phyloP scores from a whole-genome alignment of 2,113 vertebrate genomes.

The Eleginops maclovinus region DNA sequence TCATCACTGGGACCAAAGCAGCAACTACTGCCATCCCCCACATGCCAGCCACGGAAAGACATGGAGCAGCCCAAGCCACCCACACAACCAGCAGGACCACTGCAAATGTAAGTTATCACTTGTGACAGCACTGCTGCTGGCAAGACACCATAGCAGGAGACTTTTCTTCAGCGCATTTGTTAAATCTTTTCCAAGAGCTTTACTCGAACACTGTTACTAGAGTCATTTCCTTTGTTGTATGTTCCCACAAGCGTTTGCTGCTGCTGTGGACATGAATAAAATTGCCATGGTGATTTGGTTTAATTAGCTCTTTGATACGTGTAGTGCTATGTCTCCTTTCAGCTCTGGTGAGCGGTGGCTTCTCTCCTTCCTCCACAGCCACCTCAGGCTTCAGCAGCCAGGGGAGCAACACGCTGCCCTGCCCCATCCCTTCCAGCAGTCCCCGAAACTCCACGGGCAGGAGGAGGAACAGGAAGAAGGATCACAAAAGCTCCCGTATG shows the following conservation, averaged over 20 bases:
- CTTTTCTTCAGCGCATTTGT: slow-evolving; percentile 54
- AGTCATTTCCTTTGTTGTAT: slow-evolving; percentile 17
- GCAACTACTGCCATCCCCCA: slow-evolving; percentile 90
- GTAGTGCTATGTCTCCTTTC: slow-evolving; percentile 59
- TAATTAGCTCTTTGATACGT: slow-evolving; percentile 36
- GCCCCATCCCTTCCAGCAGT: slow-evolving; percentile 85
- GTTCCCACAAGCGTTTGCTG: not conserved
- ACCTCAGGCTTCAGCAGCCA: slow-evolving; percentile 89
- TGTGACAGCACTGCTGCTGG: slow-evolving; percentile 65
- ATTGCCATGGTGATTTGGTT: slow-evolving; percentile 15
- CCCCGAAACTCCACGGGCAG: slow-evolving; percentile 88
- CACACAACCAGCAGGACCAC: slow-evolving; percentile 88
- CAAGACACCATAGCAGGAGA: slow-evolving; percentile 48
- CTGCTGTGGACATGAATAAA: not conserved
- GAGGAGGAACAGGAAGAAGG: slow-evolving; percentile 90
- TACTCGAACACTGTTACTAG: slow-evolving; percentile 8
- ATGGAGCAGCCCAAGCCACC: slow-evolving; percentile 86
- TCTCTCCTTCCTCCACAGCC: slow-evolving; percentile 90
- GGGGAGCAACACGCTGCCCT: slow-evolving; percentile 88
- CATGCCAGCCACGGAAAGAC: slow-evolving; percentile 89
- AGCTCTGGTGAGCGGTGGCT: slow-evolving; percentile 92
- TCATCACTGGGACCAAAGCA: slow-evolving; percentile 92
- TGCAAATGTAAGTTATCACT: slow-evolving; percentile 89
- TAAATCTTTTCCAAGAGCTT: slow-evolving; percentile 40
- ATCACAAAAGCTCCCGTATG: slow-evolving; percentile 95